Base-by-base conservation (phyloP, 1,140 invertebrate genomes). In the Drosophila truncata region DNA sequence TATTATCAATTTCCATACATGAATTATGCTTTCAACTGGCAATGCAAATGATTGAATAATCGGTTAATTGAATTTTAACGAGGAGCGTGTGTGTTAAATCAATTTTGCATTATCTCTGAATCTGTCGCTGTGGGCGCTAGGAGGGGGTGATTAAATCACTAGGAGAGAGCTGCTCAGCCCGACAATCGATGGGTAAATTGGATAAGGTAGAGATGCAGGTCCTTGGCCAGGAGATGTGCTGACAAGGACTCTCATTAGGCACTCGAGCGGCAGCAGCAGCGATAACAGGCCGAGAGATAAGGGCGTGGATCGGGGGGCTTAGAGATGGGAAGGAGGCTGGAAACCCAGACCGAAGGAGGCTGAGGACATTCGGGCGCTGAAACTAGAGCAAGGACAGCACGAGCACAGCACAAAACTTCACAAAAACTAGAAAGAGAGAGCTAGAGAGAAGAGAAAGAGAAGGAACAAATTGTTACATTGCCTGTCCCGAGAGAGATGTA, bases 301-400 rank as follows among this genome's bases (percentile, higher is more conserved):
- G 71, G 63, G 75, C 50, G 66, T 69, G 49, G 29, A 59, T 31
- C 25, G 31, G 60, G 46, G 23, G 25, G 13, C 20, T 0, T 11
- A 27, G 41, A 23, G 1, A 16, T 57, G 2, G 13, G 61, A 10
- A 10, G 37, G 33, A 35, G 50, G 27, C 52, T 72, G 35, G 25
- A 35, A 41, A 16, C 20, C 67, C 67, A 71, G 54, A 72, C 69
- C 66, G 42, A 55, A n/a, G 52, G 72, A 60, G 52, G 72, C 63
- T 80, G 80, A 35, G 37, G 69, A 58, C 72, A 65, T 60, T 67
- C 71, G 74, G 76, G 60, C 63, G 50, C 57, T 49, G 23, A 84
- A 88, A 88, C 69, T 88, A 55, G 84, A 88, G 85, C 84, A 88
- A 88, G 84, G 84, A 88, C 84, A 88, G 65, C 65, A 70, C 33